These are phyloP conservation scores for Orthosia gothica DNA, from an alignment of 2,888 invertebrate species.

Conservation along the genomic window DNA sequence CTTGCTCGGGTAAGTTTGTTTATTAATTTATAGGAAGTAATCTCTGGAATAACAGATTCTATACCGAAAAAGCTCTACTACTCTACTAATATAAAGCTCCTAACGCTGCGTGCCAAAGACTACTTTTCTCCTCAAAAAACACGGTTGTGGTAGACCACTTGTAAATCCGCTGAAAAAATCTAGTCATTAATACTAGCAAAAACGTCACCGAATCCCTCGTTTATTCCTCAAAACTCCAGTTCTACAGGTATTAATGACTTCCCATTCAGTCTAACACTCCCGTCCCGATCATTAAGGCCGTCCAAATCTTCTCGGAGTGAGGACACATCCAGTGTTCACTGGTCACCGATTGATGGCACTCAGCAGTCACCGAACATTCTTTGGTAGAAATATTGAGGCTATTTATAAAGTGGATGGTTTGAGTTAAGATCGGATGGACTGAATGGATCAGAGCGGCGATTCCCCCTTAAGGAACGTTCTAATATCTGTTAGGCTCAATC, in stretches of 20 bases:
- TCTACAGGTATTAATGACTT: slow-evolving; percentile 58
- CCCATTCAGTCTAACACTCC: slow-evolving; percentile 34
- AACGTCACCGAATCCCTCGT: background rate
- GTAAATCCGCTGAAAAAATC: background rate
- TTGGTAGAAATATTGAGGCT: slow-evolving; percentile 62
- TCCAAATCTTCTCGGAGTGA: slow-evolving; percentile 55
- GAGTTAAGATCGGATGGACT: slow-evolving; percentile 17
- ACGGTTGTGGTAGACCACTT: no score
- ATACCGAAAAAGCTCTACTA: no score
- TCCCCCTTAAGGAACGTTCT: background rate
- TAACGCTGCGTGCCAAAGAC: no score
- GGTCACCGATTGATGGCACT: slow-evolving; percentile 61
- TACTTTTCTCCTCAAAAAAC: no score
- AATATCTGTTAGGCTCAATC: background rate
- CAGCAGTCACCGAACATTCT: slow-evolving; percentile 61
- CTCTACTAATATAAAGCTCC: no score
- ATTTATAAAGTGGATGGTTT: slow-evolving; percentile 57
- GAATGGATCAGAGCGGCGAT: background rate
- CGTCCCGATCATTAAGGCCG: slow-evolving; percentile 57
- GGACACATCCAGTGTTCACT: slow-evolving; percentile 57
- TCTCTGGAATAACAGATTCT: no score
- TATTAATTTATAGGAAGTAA: no score
- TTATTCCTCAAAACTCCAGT: slow-evolving; percentile 19
- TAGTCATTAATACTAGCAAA: background rate
- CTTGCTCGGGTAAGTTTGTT: no score